Evolutionary conservation across 2,113 vertebrate species (phyloP).

Genomic region (Australoheros scitulus): DNA sequence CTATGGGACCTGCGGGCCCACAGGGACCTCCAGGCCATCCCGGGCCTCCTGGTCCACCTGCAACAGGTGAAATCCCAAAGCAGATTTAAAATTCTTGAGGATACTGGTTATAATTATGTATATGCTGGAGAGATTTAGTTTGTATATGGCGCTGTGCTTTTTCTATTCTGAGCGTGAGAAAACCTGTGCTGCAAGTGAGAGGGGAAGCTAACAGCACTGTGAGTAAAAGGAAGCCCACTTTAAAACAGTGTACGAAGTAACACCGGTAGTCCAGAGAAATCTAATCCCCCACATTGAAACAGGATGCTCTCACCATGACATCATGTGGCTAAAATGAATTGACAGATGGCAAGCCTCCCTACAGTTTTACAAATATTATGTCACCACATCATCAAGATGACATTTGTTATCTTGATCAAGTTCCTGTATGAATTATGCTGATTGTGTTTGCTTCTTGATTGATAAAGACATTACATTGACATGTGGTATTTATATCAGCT

Average conservation of each 20-base stretch:
- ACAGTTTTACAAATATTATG: conserved; percentile 65
- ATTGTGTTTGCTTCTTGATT: conserved; percentile 48
- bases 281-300: conserved; percentile 59
- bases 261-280: conserved; percentile 57
- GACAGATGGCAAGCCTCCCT: conserved; percentile 37
- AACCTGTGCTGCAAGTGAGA: background rate
- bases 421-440: conserved; percentile 41
- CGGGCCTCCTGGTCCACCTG: conserved; percentile 86
- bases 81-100: background rate
- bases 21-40: conserved; percentile 89
- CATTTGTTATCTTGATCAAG: conserved; percentile 56
- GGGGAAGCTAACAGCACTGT: conserved; percentile 7
- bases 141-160: background rate
- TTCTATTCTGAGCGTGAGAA: background rate
- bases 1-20: conserved; percentile 89
- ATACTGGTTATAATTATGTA: background rate
- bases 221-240: conserved; percentile 44
- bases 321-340: conserved; percentile 66
- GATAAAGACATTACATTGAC: conserved; percentile 30
- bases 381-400: conserved; percentile 64
- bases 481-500: conserved; percentile 20
- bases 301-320: conserved; percentile 67
- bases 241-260: conserved; percentile 45
- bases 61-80: conserved; percentile 82
- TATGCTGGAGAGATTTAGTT: background rate